A percentile compares a stretch with the other conserved stretches of the same genome.
Conservation (phyloP, 2,113 vertebrate genomes). For the Dendrocopos noguchii region DNA sequence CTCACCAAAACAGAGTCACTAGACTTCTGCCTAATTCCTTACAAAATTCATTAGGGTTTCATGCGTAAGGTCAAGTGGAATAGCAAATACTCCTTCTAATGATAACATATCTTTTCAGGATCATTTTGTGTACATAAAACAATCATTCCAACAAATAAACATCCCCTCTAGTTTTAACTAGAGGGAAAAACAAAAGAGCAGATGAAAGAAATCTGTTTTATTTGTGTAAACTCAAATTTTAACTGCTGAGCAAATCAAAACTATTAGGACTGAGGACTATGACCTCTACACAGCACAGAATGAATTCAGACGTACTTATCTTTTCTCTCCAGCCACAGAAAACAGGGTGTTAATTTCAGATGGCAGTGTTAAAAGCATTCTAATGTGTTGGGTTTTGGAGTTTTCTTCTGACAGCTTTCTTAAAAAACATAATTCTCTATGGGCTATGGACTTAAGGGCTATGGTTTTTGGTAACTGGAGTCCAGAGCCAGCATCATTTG, state of each 20-base stretch:
- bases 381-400: fast-evolving
- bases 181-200: neutral
- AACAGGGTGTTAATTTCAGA: neutral
- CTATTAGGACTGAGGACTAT: neutral
- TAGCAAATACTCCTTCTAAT: neutral
- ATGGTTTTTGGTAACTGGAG: neutral
- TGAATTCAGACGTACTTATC: neutral
- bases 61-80: neutral
- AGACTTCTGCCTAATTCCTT: neutral
- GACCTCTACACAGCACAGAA: neutral
- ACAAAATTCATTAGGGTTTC: neutral
- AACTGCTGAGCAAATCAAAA: neutral
- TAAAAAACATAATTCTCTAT: neutral
- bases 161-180: neutral
- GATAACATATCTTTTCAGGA: neutral
- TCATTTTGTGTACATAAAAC: neutral
- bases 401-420: neutral
- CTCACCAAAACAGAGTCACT: neutral
- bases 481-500: neutral
- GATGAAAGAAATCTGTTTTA: neutral
- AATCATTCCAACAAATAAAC: neutral
- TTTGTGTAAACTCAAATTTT: neutral
- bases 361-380: neutral
- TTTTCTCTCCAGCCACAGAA: neutral
- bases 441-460: neutral